Percentiles rank a stretch among this genome's conserved stretches.
phyloP scores from a whole-genome alignment of 2,797 vertebrate genomes.

The Bradypus variegatus region DNA sequence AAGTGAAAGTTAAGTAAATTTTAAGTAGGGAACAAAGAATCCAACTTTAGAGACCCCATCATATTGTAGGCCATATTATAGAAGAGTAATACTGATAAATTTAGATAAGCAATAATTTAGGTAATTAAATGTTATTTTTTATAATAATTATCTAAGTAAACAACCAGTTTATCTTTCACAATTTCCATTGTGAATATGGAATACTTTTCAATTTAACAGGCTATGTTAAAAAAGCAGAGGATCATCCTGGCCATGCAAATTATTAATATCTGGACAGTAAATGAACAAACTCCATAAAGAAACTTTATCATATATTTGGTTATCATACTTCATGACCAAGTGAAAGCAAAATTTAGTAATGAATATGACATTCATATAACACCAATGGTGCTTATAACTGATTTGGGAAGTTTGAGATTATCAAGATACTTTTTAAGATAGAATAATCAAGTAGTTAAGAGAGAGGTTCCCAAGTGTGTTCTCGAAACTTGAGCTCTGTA shows the following conservation, averaged over 20 bases:
- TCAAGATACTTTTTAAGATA: slow-evolving; percentile 21
- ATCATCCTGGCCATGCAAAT: slow-evolving; percentile 35
- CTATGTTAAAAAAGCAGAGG: background rate
- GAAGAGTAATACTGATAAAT: background rate
- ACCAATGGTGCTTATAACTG: background rate
- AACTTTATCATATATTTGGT: background rate
- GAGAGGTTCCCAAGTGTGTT: slow-evolving; percentile 15
- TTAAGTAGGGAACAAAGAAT: background rate
- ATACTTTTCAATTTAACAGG: background rate
- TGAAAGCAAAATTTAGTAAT: slow-evolving; percentile 1
- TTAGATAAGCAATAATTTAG: slow-evolving; percentile 12
- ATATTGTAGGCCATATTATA: background rate
- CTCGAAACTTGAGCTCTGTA: background rate
- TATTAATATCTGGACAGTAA: slow-evolving; percentile 32
- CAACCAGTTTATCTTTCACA: background rate
- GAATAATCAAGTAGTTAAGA: slow-evolving; percentile 10
- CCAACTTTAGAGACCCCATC: background rate
- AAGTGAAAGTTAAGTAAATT: slow-evolving; percentile 14
- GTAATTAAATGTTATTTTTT: background rate
- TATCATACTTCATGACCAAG: background rate
- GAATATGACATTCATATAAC: background rate
- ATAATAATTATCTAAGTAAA: background rate
- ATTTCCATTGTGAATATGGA: slow-evolving; percentile 25
- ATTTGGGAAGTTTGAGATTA: slow-evolving; percentile 27
- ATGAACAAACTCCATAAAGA: slow-evolving; percentile 14